Percentiles rank a stretch among this genome's conserved stretches.
Evolutionary conservation across 2,113 vertebrate genomes (phyloP).

Genomic region (Cochlearius cochlearius): DNA sequence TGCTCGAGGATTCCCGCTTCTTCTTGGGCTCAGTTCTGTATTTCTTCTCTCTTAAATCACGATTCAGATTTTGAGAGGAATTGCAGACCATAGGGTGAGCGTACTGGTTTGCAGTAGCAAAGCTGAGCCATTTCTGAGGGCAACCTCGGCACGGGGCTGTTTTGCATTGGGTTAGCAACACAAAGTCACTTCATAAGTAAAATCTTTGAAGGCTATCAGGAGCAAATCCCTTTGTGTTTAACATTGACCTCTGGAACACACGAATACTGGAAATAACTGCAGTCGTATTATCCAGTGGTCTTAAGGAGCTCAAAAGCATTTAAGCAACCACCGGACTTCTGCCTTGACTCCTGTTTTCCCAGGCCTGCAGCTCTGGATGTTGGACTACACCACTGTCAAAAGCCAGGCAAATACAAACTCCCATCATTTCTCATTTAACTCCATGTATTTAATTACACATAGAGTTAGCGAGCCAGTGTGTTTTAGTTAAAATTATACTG

Average conservation of each 20-base stretch:
- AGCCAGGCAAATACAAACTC: not conserved
- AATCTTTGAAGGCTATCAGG: not conserved
- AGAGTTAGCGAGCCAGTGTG: not conserved
- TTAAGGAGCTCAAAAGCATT: not conserved
- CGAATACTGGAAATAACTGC: not conserved
- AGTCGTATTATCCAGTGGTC: not conserved
- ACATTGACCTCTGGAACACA: not conserved
- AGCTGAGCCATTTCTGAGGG: not conserved
- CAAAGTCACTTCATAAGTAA: not conserved
- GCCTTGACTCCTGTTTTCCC: not conserved
- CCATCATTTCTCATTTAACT: not conserved
- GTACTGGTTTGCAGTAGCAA: not conserved
- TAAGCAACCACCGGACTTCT: not conserved
- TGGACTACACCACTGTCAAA: not conserved
- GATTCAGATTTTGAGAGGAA: not conserved
- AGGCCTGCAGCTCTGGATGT: not conserved
- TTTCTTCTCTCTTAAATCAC: not conserved
- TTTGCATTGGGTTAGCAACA: not conserved
- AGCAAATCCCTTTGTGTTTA: conserved; percentile 2
- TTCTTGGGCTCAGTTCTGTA: not conserved
- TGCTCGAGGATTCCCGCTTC: not conserved
- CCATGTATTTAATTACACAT: conserved; percentile 20
- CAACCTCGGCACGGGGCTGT: rapidly evolving
- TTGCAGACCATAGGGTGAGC: not conserved
- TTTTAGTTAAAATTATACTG: conserved; percentile 17